Evolutionary conservation across 37 sponge, comb jelly and placozoan species (phyloP).

Genomic region (Dysidea cf. avara): DNA sequence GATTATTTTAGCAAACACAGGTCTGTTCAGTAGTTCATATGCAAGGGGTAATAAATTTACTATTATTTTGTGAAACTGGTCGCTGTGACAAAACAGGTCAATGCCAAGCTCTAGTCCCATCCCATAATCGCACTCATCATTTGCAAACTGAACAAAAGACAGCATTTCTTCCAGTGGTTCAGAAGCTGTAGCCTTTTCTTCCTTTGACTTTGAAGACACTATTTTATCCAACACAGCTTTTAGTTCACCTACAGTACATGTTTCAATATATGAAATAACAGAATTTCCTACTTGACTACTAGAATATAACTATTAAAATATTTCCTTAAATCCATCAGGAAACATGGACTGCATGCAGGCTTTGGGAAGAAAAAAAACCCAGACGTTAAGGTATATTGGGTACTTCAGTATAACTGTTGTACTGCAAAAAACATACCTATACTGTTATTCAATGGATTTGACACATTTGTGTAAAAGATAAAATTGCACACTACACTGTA

Average conservation of each 20-base stretch:
- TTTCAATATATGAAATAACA: too few relatives aligned
- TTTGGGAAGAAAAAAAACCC: too few relatives aligned
- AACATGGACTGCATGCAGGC: too few relatives aligned
- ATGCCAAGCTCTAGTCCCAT: slow-evolving; percentile 94
- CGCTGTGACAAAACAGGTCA: slow-evolving; percentile 74
- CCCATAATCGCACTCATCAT: slow-evolving; percentile 96
- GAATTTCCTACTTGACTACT: too few relatives aligned
- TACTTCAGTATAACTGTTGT: too few relatives aligned
- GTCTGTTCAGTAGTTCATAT: slow-evolving; percentile 75
- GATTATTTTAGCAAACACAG: slow-evolving; percentile 54
- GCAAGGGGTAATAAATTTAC: slow-evolving; percentile 61
- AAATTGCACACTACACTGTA: too few relatives aligned
- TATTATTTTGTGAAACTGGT: slow-evolving; percentile 41
- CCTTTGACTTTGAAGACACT: slow-evolving; percentile 8
- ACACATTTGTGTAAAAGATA: too few relatives aligned
- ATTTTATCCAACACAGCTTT: slow-evolving; percentile 63
- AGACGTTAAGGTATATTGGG: too few relatives aligned
- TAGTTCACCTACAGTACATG: slow-evolving; percentile 67
- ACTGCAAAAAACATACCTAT: too few relatives aligned
- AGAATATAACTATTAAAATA: too few relatives aligned
- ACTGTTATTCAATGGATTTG: too few relatives aligned
- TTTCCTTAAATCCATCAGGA: too few relatives aligned
- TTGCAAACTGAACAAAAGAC: slow-evolving; percentile 90
- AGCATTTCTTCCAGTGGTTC: slow-evolving; percentile 81
- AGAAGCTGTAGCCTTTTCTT: slow-evolving; percentile 18